phyloP scores from a whole-genome alignment of 2,113 vertebrate species.

The Geococcyx californianus region DNA sequence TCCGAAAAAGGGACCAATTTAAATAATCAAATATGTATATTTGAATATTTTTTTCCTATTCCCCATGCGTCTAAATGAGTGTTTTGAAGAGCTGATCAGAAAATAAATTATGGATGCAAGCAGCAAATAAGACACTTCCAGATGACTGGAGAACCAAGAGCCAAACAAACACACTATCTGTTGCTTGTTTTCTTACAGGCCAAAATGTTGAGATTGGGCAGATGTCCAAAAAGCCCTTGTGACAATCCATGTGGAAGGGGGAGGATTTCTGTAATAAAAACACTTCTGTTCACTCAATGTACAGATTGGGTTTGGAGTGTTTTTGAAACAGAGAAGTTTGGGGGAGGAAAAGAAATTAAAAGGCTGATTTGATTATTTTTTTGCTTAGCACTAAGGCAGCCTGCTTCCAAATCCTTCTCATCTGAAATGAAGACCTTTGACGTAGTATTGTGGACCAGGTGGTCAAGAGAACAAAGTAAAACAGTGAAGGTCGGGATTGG shows the following conservation, averaged over 20 bases:
- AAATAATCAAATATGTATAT: neutral
- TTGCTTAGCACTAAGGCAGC: neutral
- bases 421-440: slow-evolving; percentile 42
- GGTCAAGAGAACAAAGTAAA: slow-evolving; percentile 20
- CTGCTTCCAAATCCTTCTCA: slow-evolving; percentile 36
- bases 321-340: slow-evolving; percentile 35
- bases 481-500: neutral
- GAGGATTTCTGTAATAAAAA: slow-evolving; percentile 61
- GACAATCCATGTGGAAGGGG: slow-evolving; percentile 53
- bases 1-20: neutral
- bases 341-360: slow-evolving; percentile 25
- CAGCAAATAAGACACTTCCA: slow-evolving; percentile 29
- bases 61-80: neutral
- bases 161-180: slow-evolving; percentile 58
- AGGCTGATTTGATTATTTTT: slow-evolving; percentile 46
- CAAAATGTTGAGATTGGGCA: slow-evolving; percentile 59
- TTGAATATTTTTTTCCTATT: neutral
- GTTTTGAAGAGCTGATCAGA: slow-evolving; percentile 1
- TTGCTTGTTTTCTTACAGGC: slow-evolving; percentile 64
- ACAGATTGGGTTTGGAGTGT: slow-evolving; percentile 56
- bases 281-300: slow-evolving; percentile 61
- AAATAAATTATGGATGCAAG: slow-evolving; percentile 46
- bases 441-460: slow-evolving; percentile 43
- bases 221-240: slow-evolving; percentile 49
- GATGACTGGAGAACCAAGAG: slow-evolving; percentile 45